A percentile compares a stretch with the other conserved stretches of the same genome.
phyloP scores from a whole-genome alignment of 2,797 vertebrate genomes.

The Oryzias dopingdopingensis region DNA sequence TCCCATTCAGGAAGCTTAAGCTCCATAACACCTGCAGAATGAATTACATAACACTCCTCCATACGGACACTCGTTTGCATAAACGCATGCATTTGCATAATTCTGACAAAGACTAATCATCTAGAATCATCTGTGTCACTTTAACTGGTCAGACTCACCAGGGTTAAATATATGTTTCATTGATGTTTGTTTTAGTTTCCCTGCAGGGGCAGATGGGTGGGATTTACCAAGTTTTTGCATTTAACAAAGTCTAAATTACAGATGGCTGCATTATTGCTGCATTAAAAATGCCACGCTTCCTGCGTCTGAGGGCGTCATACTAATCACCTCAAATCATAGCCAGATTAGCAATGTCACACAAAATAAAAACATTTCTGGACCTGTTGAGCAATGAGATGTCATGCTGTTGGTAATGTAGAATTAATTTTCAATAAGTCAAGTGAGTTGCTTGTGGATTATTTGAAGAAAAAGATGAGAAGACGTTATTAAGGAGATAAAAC shows the following conservation, averaged over 20 bases:
- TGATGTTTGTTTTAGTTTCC: constrained; percentile 33
- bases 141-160: constrained; percentile 23
- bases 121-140: constrained; percentile 17
- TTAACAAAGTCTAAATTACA: constrained; percentile 44
- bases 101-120: constrained; percentile 38
- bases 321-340: not conserved
- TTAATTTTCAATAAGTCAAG: too few species aligned
- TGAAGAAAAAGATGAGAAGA: too few species aligned
- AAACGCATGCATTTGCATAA: constrained; percentile 27
- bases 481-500: too few species aligned
- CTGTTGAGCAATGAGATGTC: too few species aligned
- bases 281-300: not conserved
- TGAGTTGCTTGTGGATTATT: too few species aligned
- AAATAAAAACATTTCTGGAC: too few species aligned
- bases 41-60: constrained; percentile 59
- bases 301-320: constrained; percentile 4
- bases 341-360: too few species aligned
- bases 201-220: constrained; percentile 33
- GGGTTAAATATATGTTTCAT: constrained; percentile 32
- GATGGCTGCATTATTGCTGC: constrained; percentile 30
- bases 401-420: too few species aligned
- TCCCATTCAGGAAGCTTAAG: constrained; percentile 42
- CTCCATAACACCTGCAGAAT: constrained; percentile 63
- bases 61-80: constrained; percentile 46
- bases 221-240: constrained; percentile 28